These are phyloP conservation scores for Tapirus terrestris DNA, from an alignment of 2,113 vertebrate genomes.

Conservation along the genomic window DNA sequence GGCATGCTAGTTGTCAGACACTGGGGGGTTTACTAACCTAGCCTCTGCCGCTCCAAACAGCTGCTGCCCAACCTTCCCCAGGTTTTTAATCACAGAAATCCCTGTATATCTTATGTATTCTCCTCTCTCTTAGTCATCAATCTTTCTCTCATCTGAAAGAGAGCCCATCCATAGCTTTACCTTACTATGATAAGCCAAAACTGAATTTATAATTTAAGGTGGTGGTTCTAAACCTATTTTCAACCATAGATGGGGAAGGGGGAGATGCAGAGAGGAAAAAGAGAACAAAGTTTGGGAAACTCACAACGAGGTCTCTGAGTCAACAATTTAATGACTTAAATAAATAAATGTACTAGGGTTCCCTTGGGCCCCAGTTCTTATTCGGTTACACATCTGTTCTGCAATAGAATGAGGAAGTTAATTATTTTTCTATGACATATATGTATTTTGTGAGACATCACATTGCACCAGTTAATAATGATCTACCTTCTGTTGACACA, in stretches of 20 bases:
- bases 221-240: neutral
- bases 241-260: neutral
- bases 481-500: constrained; percentile 75
- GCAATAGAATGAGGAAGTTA: constrained; percentile 60
- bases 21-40: neutral
- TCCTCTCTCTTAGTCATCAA: neutral
- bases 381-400: constrained; percentile 62
- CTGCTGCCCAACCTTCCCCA: neutral
- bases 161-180: neutral
- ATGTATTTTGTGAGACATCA: constrained; percentile 66
- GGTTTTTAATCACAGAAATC: neutral
- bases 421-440: constrained; percentile 67
- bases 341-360: neutral
- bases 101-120: neutral
- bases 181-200: neutral
- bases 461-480: constrained; percentile 66
- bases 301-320: neutral
- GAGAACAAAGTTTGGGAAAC: constrained; percentile 34
- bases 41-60: neutral
- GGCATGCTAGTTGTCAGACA: neutral
- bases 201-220: neutral
- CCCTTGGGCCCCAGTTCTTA: constrained; percentile 42
- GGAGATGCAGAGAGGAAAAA: neutral
- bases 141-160: neutral
- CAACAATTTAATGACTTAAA: constrained; percentile 54